phyloP scores from a whole-genome alignment of 2,797 vertebrate species.

The Oreochromis mossambicus region DNA sequence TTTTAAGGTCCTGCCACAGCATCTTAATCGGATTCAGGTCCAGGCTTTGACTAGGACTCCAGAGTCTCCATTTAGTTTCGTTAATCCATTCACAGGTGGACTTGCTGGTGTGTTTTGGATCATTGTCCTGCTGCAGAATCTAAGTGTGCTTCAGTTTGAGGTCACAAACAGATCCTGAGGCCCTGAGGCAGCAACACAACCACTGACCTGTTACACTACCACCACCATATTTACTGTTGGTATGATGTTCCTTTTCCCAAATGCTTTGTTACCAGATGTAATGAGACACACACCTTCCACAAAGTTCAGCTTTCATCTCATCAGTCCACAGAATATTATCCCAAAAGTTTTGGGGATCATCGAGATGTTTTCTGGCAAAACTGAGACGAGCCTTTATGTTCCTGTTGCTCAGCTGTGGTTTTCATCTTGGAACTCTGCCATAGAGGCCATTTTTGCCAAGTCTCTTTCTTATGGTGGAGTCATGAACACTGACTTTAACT shows the following conservation, averaged over 20 bases:
- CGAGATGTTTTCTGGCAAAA: not conserved
- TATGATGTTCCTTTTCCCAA: not conserved
- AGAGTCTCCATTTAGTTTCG: not conserved
- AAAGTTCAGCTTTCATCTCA: not conserved
- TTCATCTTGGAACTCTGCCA: not conserved
- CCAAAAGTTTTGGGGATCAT: not conserved
- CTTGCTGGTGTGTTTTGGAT: not conserved
- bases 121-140: not conserved
- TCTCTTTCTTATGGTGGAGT: not conserved
- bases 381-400: not conserved
- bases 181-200: not conserved
- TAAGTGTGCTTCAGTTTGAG: not conserved
- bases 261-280: not conserved
- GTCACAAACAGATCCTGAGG: not conserved
- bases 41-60: not conserved
- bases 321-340: not conserved
- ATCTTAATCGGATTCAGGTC: not conserved
- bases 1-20: not conserved
- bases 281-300: not conserved
- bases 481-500: not conserved
- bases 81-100: too few relatives aligned
- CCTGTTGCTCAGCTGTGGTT: not conserved
- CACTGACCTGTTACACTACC: not conserved
- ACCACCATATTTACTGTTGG: not conserved
- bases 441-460: not conserved